These are phyloP conservation scores for Carterocephalus palaemon DNA, from an alignment of 2,888 invertebrate species.

Conservation along the genomic window DNA sequence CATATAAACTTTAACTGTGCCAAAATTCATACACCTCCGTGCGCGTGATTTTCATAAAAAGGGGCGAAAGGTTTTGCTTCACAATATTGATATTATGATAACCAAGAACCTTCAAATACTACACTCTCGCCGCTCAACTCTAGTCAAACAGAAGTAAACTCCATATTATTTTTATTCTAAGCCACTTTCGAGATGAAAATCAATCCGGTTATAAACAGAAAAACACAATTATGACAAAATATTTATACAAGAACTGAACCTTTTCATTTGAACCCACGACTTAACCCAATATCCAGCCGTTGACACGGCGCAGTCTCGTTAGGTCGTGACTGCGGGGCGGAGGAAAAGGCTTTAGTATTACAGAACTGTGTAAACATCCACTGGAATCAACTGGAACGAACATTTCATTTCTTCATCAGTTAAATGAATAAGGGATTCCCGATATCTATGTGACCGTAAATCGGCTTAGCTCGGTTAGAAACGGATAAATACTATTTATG, in stretches of 20 bases:
- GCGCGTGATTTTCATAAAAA: too few species aligned
- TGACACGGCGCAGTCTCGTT: conserved; percentile 19
- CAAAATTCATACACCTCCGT: too few species aligned
- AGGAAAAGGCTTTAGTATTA: conserved; percentile 19
- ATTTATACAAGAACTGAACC: conserved; percentile 11
- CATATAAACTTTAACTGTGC: too few species aligned
- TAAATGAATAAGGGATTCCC: conserved; percentile 31
- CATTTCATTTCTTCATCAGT: conserved; percentile 32
- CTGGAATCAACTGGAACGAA: conserved; percentile 22
- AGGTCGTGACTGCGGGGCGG: conserved; percentile 18
- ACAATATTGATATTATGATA: too few species aligned
- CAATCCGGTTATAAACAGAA: too few species aligned
- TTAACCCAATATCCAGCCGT: conserved; percentile 12
- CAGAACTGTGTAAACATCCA: conserved; percentile 20
- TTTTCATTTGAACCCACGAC: conserved; percentile 7
- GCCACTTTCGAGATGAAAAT: too few species aligned
- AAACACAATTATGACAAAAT: conserved; percentile 1
- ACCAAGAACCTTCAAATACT: too few species aligned
- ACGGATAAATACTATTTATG: not conserved
- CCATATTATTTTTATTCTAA: too few species aligned
- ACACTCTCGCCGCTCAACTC: too few species aligned
- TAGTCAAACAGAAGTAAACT: too few species aligned
- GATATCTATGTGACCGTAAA: not conserved
- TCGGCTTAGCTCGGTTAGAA: conserved; percentile 3
- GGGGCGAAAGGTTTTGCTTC: too few species aligned